These are phyloP conservation scores for Heliconius himera DNA, from an alignment of 1,140 invertebrate genomes.

Conservation along the genomic window DNA sequence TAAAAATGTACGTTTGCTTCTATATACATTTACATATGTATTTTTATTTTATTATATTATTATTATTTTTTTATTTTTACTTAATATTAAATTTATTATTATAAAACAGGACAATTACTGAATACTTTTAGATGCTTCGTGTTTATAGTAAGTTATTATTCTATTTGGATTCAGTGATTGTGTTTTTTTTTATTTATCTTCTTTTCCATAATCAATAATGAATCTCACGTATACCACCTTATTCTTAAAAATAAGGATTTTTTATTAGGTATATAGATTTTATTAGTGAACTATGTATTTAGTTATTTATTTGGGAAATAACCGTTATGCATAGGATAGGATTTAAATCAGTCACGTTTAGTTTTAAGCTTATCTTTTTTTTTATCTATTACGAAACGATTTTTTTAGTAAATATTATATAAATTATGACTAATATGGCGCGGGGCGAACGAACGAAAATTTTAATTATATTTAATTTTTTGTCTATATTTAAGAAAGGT, in stretches of 20 bases:
- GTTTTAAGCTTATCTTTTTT: slow-evolving; percentile 24
- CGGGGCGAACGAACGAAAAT: neutral
- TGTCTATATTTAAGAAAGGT: neutral
- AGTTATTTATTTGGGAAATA: slow-evolving; percentile 74
- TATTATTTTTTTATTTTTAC: neutral
- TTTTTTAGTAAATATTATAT: slow-evolving; percentile 23
- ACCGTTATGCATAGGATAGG: slow-evolving; percentile 64
- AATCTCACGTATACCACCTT: slow-evolving; percentile 72
- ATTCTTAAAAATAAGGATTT: slow-evolving; percentile 69
- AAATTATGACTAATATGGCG: neutral
- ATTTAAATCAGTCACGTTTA: slow-evolving; percentile 46
- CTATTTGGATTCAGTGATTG: slow-evolving; percentile 30
- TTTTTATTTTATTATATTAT: too few relatives aligned
- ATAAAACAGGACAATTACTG: neutral
- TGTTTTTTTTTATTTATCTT: neutral
- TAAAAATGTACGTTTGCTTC: neutral
- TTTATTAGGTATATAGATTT: slow-evolving; percentile 66
- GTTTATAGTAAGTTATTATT: slow-evolving; percentile 32
- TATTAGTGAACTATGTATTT: slow-evolving; percentile 64
- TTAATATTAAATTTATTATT: neutral
- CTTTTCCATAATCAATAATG: slow-evolving; percentile 4
- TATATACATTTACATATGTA: too few relatives aligned
- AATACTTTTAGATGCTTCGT: slow-evolving; percentile 27
- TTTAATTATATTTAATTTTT: neutral
- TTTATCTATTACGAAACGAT: slow-evolving; percentile 38